Evolutionary conservation across 1,140 invertebrate species (phyloP).

Genomic region (Daktulosphaira vitifoliae): DNA sequence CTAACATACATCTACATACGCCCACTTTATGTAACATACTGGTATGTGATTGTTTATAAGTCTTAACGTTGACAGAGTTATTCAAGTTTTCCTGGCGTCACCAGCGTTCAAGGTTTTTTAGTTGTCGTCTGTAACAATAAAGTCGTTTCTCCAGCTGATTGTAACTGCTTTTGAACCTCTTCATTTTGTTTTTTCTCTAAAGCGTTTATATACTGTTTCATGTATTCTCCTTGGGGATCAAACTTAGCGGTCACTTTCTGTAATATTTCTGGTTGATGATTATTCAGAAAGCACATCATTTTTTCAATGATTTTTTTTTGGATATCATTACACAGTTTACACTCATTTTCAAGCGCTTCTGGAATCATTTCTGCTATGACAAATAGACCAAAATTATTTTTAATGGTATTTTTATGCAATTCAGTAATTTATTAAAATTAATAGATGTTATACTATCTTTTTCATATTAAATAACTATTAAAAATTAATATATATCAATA

Average conservation of each 20-base stretch:
- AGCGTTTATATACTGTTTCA: slow-evolving; percentile 11
- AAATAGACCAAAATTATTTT: too few species aligned
- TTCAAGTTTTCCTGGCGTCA: too few species aligned
- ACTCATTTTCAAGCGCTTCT: slow-evolving; percentile 42
- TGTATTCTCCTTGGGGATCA: slow-evolving; percentile 45
- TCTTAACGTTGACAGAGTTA: too few species aligned
- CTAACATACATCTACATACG: too few species aligned
- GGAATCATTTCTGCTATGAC: slow-evolving; percentile 39
- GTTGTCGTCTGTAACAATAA: neutral
- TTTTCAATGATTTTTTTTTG: slow-evolving; percentile 40
- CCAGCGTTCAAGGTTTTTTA: neutral
- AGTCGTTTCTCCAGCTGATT: neutral
- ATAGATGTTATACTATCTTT: neutral
- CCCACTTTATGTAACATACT: too few species aligned
- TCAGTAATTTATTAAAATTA: slow-evolving; percentile 5
- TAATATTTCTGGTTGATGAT: slow-evolving; percentile 45
- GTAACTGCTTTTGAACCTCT: neutral
- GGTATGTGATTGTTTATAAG: too few species aligned
- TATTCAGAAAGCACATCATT: slow-evolving; percentile 41
- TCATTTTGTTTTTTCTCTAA: neutral
- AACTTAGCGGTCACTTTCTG: slow-evolving; percentile 44
- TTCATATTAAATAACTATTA: too few species aligned
- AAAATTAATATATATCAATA: too few species aligned
- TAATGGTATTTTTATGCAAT: too few species aligned
- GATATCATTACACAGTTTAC: slow-evolving; percentile 42